Evolutionary conservation across 2,113 vertebrate genomes (phyloP).

Genomic region (Eolophus roseicapilla): DNA sequence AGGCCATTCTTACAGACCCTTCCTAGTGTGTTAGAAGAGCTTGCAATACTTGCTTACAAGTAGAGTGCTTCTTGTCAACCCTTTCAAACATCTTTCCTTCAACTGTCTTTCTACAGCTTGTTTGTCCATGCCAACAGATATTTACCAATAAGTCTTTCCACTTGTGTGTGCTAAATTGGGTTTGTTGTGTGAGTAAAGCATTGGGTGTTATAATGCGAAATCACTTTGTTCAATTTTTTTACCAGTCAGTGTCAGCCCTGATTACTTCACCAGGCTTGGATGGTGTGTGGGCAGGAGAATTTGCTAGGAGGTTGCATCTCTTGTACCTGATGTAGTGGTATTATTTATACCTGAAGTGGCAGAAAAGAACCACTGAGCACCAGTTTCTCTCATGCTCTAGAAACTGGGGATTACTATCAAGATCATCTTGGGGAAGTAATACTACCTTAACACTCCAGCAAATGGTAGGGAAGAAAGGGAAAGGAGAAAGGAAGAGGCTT

Average conservation of each 20-base stretch:
- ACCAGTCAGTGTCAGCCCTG: background rate
- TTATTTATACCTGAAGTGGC: background rate
- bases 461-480: background rate
- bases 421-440: background rate
- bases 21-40: background rate
- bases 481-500: background rate
- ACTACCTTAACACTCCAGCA: background rate
- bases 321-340: background rate
- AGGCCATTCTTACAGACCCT: background rate
- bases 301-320: background rate
- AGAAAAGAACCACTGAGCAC: background rate
- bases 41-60: background rate
- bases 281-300: background rate
- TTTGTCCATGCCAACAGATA: background rate
- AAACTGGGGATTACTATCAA: background rate
- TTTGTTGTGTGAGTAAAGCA: background rate
- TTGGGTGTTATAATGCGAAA: background rate
- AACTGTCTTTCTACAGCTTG: background rate
- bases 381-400: background rate
- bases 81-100: background rate
- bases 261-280: background rate
- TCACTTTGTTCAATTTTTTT: background rate
- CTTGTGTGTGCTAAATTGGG: background rate
- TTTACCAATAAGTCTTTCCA: background rate
- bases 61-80: background rate